These are phyloP conservation scores for Malurus alboscapulatus DNA, from an alignment of 2,113 vertebrate species.

Conservation along the genomic window DNA sequence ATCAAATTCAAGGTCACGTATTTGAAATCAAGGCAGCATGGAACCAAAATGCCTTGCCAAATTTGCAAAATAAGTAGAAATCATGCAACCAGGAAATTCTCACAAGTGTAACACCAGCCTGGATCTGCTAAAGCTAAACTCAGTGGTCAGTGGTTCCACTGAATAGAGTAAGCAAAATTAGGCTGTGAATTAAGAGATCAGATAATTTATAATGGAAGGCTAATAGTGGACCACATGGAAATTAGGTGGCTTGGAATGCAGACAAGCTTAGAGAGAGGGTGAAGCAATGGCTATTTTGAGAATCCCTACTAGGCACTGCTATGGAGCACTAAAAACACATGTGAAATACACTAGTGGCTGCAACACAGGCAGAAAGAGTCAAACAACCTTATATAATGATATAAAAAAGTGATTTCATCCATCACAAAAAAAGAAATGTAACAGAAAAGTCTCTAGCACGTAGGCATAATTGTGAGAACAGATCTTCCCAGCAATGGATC, in stretches of 20 bases:
- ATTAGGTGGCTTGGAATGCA: not conserved
- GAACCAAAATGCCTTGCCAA: not conserved
- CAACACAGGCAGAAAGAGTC: not conserved
- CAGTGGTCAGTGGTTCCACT: not conserved
- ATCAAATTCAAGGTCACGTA: not conserved
- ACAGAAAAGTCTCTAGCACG: not conserved
- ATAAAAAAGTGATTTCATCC: not conserved
- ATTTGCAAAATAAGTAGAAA: not conserved
- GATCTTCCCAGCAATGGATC: not conserved
- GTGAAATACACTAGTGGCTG: not conserved
- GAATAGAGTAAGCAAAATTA: not conserved
- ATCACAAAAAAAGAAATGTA: not conserved
- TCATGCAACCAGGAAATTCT: not conserved
- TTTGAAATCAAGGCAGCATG: not conserved
- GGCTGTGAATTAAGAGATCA: not conserved
- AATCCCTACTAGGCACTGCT: not conserved
- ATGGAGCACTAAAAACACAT: not conserved
- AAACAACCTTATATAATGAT: not conserved
- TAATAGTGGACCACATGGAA: not conserved
- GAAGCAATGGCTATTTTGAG: conserved; percentile 3
- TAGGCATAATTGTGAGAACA: not conserved
- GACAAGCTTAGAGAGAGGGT: not conserved
- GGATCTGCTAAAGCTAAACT: not conserved
- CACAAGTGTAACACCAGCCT: not conserved
- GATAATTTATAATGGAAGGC: not conserved